Evolutionary conservation across 2,797 vertebrate species (phyloP), one percentile per base, ranked within the genome.

Genomic region (Hyperoplus lanceolatus): DNA sequence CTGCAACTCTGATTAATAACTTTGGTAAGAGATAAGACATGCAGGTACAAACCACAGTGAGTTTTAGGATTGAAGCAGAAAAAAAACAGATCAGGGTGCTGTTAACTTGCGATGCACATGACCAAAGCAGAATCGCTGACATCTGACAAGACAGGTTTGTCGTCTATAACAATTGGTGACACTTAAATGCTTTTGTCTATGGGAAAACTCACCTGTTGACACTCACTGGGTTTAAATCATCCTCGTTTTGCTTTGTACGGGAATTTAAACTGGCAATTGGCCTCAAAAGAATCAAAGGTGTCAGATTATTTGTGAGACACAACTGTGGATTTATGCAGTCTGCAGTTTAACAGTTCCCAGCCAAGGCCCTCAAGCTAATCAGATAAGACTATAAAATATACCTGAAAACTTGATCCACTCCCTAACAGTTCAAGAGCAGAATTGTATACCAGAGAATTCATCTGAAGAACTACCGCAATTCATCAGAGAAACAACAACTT

Each of bases 401-500:
- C 45, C 50, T n/a, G 15, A 82, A 56, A 46, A 57, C 41, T 58
- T 65, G 73, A 77, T 75, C 50, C 64, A 54, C 56, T 18, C 45
- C 53, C 71, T 36, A 48, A 77, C 51, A 58, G 41, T 39, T 61
- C 48, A 1, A 10, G 6, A 78, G 21, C 21, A 12, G 69, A 67
- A 69, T 80, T 64, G 0, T 4, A 73, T 77, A 80, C 86, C 80
- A 85, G 86, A 85, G 69, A 42, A 51, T 54, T 53, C 1, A 42
- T 63, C 21, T 46, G 45, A 75, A 49, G 53, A 56, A 16, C 60
- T 65, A 11, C 11, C 7, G 1, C 45, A 48, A 58, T 69, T 62
- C 59, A 55, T 76, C 73, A 64, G 58, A 54, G 65, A 66, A 87
- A 80, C 60, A 89, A 85, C 82, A 82, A 59, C 53, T 59, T 59